Conservation (phyloP, 2,888 invertebrate genomes). For the Lasioglossum pauxillum region DNA sequence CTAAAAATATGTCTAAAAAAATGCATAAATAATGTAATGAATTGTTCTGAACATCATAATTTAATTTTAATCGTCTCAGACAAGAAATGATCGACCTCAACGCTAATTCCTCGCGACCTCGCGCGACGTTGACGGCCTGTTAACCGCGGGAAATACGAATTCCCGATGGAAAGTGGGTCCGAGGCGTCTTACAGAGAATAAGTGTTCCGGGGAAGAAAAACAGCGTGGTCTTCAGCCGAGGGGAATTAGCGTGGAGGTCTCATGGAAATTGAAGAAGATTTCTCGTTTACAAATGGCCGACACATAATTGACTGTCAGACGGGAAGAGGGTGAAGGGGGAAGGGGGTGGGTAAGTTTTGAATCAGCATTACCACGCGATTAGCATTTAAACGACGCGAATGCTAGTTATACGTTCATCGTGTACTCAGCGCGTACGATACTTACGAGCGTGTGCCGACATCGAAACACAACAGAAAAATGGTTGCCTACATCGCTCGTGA, state of each 20-base stretch:
- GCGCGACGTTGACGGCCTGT: not conserved
- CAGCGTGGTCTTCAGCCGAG: not conserved
- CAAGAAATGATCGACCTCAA: not conserved
- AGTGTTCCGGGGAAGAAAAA: not conserved
- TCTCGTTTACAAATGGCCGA: conserved; percentile 54
- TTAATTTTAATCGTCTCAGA: too few species aligned
- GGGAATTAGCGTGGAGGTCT: conserved; percentile 17
- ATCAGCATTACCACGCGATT: conserved; percentile 71
- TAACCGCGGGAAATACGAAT: not conserved
- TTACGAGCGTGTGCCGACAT: conserved; percentile 11
- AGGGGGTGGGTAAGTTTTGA: conserved; percentile 44
- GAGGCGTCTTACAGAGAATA: not conserved
- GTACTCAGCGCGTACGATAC: conserved; percentile 10
- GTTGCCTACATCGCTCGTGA: conserved; percentile 42
- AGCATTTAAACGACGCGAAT: conserved; percentile 71
- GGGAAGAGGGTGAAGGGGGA: conserved; percentile 7
- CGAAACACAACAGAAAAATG: conserved; percentile 56
- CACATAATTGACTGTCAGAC: conserved; percentile 54
- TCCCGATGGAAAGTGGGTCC: not conserved
- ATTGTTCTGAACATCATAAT: too few species aligned
- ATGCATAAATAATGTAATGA: too few species aligned
- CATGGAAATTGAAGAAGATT: conserved; percentile 60
- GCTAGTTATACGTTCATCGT: conserved; percentile 59
- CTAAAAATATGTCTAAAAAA: too few species aligned
- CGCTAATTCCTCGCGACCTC: not conserved